Conservation (phyloP, 2,888 invertebrate species). For the Shargacucullia verbasci region DNA sequence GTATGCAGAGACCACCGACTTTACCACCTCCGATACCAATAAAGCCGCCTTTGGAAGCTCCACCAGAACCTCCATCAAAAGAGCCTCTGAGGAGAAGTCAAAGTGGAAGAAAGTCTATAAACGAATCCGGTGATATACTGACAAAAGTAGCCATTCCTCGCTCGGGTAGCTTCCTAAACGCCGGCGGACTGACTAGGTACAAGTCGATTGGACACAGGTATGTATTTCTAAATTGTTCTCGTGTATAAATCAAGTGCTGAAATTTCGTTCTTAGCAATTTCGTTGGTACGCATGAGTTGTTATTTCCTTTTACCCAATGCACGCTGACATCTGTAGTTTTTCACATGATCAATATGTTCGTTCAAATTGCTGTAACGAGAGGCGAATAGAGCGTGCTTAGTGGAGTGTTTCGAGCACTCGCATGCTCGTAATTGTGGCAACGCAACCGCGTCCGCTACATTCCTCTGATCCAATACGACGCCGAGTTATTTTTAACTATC, state of each 20-base stretch:
- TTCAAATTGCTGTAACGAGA: constrained; percentile 73
- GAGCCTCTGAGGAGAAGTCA: constrained; percentile 83
- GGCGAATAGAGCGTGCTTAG: constrained; percentile 73
- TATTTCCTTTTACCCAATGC: constrained; percentile 70
- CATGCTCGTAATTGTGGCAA: constrained; percentile 80
- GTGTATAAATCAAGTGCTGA: constrained; percentile 61
- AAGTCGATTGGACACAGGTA: constrained; percentile 92
- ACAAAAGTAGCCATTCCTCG: constrained; percentile 96
- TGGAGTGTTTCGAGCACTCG: constrained; percentile 78
- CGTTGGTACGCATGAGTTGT: constrained; percentile 63
- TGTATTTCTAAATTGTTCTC: constrained; percentile 67
- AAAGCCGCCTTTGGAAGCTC: constrained; percentile 73
- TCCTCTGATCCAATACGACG: constrained; percentile 74
- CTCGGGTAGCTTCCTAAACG: constrained; percentile 95
- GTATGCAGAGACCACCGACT: constrained; percentile 83
- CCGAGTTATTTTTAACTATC: constrained; percentile 59
- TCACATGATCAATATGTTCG: constrained; percentile 66
- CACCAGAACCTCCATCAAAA: constrained; percentile 67
- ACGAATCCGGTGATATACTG: constrained; percentile 93
- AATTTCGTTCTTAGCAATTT: constrained; percentile 61
- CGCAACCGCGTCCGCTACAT: constrained; percentile 81
- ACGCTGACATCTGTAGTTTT: constrained; percentile 66
- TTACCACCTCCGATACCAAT: constrained; percentile 84
- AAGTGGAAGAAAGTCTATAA: constrained; percentile 83
- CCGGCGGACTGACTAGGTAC: constrained; percentile 93